phyloP scores from a whole-genome alignment of 2,797 vertebrate species.

The Xyrichtys novacula region DNA sequence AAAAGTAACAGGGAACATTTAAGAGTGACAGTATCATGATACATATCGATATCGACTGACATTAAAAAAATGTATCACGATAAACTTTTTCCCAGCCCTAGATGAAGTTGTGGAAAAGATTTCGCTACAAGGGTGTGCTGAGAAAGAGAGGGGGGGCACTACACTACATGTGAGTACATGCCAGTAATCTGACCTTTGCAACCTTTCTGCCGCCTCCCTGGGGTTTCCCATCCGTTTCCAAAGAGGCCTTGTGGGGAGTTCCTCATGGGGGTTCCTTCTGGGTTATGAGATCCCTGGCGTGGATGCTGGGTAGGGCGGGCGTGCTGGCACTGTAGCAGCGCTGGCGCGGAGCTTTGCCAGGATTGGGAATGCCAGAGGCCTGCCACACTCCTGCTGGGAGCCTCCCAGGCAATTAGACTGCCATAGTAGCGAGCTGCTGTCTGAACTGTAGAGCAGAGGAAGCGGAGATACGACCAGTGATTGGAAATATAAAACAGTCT shows the following conservation, averaged over 20 bases:
- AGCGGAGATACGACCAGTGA: conserved; percentile 35
- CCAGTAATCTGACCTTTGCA: conserved; percentile 72
- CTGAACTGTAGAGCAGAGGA: conserved; percentile 45
- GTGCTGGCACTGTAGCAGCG: conserved; percentile 57
- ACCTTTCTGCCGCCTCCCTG: conserved; percentile 65
- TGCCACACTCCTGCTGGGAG: conserved; percentile 72
- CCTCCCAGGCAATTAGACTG: conserved; percentile 74
- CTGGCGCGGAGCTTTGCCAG: conserved; percentile 70
- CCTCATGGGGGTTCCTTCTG: conserved; percentile 72
- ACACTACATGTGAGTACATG: conserved; percentile 30
- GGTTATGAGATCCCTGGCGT: conserved; percentile 72
- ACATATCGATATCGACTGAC: no score
- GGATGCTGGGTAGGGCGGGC: conserved; percentile 60
- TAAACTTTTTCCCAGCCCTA: background rate
- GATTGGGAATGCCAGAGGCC: conserved; percentile 72
- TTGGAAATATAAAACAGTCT: conserved; percentile 49
- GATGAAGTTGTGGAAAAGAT: conserved; percentile 9
- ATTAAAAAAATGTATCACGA: no score
- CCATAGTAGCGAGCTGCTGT: conserved; percentile 44
- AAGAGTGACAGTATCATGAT: no score
- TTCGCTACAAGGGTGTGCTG: background rate
- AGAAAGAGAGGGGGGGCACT: background rate
- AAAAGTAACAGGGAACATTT: no score
- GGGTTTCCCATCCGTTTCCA: conserved; percentile 75
- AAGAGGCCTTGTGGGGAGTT: conserved; percentile 63